Evolutionary conservation across 2,113 vertebrate species (phyloP), one percentile per base, ranked within the genome.

Genomic region (Scomber scombrus): DNA sequence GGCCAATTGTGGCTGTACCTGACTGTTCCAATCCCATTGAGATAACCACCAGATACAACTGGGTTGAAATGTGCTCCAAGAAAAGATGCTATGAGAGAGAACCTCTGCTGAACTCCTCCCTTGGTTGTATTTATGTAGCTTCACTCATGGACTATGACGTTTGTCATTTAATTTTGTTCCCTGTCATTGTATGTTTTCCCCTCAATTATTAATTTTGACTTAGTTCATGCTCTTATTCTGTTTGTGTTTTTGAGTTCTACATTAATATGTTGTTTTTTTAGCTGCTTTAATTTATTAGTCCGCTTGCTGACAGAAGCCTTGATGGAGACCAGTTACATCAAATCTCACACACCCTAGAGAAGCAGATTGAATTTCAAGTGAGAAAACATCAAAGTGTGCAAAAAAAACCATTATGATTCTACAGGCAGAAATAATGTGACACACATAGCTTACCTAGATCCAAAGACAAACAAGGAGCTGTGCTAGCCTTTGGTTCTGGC

Each of bases 221-320:
- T 82, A 81, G 83, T 78, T 85, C 14, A 51, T 78, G 76, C 86
- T 81, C 23, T 91, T 82, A 73, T 74, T 88, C 71, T 43, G 78
- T 69, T 90, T 90, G 73, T 89, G 40, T 78, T 85, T 85, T 82
- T 82, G 67, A 83, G 57, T 84, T 86, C 50, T 75, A 71, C 88
- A 75, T 86, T 83, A 82, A 85, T 89, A 87, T 84, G 80, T 91
- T 85, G 66, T 85, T 90, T 85, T 90, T 88, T 93, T 90, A 90
- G 85, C 68, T 81, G 69, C 66, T 91, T 87, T 94, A 90, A 93
- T 91, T 92, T 94, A 93, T 94, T 92, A 92, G 91, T 90, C 82
- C 15, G 79, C 87, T 85, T 85, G 90, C 78, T 88, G 81, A 79
- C 66, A 69, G 66, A 85, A 84, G 79, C 75, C 73, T 70, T 70